These are phyloP conservation scores for Xenentodon cancila DNA, from an alignment of 2,797 vertebrate species.

Conservation along the genomic window DNA sequence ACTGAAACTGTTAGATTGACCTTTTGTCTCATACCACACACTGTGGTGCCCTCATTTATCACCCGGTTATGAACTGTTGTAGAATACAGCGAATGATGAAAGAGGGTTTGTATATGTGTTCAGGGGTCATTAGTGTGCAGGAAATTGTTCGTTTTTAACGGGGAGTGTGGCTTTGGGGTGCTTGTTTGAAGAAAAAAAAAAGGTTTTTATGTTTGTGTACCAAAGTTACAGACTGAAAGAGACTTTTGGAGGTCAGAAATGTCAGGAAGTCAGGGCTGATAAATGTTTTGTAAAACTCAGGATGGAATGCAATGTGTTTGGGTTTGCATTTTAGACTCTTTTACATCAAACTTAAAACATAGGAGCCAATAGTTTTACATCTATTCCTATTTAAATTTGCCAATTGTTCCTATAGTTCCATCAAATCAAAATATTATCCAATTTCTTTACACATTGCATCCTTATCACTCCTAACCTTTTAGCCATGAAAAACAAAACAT, in stretches of 20 bases:
- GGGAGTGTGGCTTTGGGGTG: conserved; percentile 24
- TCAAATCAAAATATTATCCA: too few species aligned
- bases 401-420: too few species aligned
- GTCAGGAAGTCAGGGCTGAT: conserved; percentile 70
- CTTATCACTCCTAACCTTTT: too few species aligned
- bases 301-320: conserved; percentile 37
- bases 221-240: conserved; percentile 71
- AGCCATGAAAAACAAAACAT: too few species aligned
- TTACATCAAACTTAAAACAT: too few species aligned
- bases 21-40: conserved; percentile 62
- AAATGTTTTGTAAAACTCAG: conserved; percentile 71
- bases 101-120: background rate
- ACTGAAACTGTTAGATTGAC: conserved; percentile 53
- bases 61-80: conserved; percentile 68
- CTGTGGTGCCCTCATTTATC: conserved; percentile 74
- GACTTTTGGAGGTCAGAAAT: conserved; percentile 57
- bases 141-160: conserved; percentile 37
- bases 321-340: conserved; percentile 63
- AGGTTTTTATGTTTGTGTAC: conserved; percentile 63
- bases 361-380: too few species aligned
- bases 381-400: too few species aligned
- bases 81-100: conserved; percentile 35
- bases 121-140: conserved; percentile 52
- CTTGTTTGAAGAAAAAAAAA: conserved; percentile 30
- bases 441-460: too few species aligned